Base-by-base conservation (phyloP, 2,888 invertebrate species). In the Chirona hameri region DNA sequence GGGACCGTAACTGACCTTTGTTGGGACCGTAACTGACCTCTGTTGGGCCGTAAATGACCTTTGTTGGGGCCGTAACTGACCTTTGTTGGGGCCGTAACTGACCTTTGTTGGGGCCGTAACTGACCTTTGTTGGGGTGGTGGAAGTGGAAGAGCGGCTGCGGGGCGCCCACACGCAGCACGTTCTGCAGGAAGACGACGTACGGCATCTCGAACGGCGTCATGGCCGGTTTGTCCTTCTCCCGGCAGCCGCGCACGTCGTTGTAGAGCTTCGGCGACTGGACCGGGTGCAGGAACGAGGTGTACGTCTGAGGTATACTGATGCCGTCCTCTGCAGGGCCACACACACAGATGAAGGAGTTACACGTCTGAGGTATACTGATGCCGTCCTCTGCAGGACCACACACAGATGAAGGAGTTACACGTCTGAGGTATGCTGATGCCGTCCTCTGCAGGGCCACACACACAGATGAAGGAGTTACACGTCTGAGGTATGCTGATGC, bases 181-280 rank as follows among this genome's bases (percentile, higher is more conserved):
- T 96, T 97, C 87, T 94, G 93, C 87, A 97, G 91, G 79, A 96
- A 93, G 65, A 98, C 96, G 65, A 99, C 98, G 90, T 98, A 99
- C 3, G 96, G 92, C 86, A 93, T 95, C 90, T 96, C 99, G 87
- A 90, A 89, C 84, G 91, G 90, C 81, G 90, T 88, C 86, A 91
- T 87, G 55, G 89, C 86, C 84, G 91, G 90, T 80, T 88, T 88
- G 81, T 90, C 89, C 84, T 89, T 87, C 84, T 89, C 89, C 12
- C 85, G 83, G 82, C 85, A 84, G 72, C 82, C 83, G 65, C 86
- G 85, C 1, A 95, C 93, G 86, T 95, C 95, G 84, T 93, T 93
- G 89, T 93, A 95, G 65, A 98, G 89, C 86, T 95, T 93, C 0
- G 95, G 91, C 0, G 97, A 97, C 88, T 96, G 96, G n/a, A 99